A percentile compares a stretch with the other conserved stretches of the same genome.
phyloP scores from a whole-genome alignment of 2,888 invertebrate species.

The Apamea sordens region DNA sequence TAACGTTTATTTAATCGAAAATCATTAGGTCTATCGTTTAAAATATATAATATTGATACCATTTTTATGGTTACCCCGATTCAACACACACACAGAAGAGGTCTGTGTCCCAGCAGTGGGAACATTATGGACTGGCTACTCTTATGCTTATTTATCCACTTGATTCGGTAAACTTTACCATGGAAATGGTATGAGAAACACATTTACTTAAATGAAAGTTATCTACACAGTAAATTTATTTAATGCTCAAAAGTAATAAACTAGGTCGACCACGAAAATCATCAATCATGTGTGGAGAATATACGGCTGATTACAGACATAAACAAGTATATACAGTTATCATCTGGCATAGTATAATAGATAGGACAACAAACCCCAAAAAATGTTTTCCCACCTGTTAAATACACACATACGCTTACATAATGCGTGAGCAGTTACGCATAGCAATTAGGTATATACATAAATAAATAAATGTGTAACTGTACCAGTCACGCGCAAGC shows the following conservation, averaged over 20 bases:
- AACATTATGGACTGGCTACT: neutral
- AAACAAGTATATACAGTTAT: neutral
- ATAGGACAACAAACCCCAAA: neutral
- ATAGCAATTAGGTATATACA: constrained; percentile 71
- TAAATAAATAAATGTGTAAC: constrained; percentile 71
- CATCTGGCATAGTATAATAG: neutral
- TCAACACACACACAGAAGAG: no score
- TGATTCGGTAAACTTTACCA: neutral
- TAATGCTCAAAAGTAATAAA: neutral
- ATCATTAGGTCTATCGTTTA: no score
- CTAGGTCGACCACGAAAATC: neutral
- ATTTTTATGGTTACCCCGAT: no score
- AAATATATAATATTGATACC: no score
- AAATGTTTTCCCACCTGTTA: constrained; percentile 35
- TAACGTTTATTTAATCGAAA: no score
- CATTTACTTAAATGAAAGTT: neutral
- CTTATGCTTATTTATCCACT: neutral
- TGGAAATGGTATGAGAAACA: neutral
- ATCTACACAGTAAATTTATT: neutral
- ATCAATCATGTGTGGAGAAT: neutral
- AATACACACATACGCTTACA: constrained; percentile 47
- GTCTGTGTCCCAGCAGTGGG: neutral
- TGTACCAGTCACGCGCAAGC: constrained; percentile 74
- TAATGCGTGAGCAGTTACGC: constrained; percentile 65
- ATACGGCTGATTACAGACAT: neutral